Percentiles rank a stretch among this genome's conserved stretches.
Conservation (phyloP, 2,888 invertebrate species). For the Pseudococcus longispinus region DNA sequence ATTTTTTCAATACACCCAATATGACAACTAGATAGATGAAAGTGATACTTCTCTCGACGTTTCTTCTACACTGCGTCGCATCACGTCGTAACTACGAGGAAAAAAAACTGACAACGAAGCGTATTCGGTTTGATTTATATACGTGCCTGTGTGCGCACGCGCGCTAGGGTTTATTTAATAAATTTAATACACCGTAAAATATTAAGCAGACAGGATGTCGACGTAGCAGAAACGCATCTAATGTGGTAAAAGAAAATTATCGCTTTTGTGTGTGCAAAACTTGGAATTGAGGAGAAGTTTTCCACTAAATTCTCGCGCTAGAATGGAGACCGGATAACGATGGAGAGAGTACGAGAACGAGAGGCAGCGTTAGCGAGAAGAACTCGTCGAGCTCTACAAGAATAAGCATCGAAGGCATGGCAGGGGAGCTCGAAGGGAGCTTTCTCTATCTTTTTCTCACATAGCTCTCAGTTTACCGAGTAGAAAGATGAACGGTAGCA, state of each 20-base stretch:
- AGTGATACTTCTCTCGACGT: too few species aligned
- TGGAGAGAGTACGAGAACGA: not conserved
- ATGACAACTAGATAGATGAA: too few species aligned
- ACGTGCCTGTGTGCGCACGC: not conserved
- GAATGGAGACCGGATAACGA: constrained; percentile 11
- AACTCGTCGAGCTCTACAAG: not conserved
- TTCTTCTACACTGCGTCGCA: too few species aligned
- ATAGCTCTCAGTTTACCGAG: too few species aligned
- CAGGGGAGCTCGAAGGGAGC: not conserved
- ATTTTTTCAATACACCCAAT: too few species aligned
- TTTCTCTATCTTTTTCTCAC: too few species aligned
- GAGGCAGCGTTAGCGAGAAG: too few species aligned
- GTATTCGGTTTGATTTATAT: too few species aligned
- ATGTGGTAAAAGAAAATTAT: constrained; percentile 39
- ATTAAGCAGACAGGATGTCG: constrained; percentile 33
- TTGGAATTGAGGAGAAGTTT: constrained; percentile 10
- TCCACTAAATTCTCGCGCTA: constrained; percentile 39
- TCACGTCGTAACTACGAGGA: too few species aligned
- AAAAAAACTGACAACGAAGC: too few species aligned
- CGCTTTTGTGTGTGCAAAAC: constrained; percentile 9
- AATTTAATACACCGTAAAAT: constrained; percentile 20
- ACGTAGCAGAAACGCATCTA: constrained; percentile 21
- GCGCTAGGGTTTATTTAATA: not conserved
- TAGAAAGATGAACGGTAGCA: too few species aligned
- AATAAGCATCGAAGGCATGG: not conserved